A percentile compares a stretch with the other conserved stretches of the same genome.
Conservation (phyloP, 2,888 invertebrate species). For the Cryptophagus acutangulus region DNA sequence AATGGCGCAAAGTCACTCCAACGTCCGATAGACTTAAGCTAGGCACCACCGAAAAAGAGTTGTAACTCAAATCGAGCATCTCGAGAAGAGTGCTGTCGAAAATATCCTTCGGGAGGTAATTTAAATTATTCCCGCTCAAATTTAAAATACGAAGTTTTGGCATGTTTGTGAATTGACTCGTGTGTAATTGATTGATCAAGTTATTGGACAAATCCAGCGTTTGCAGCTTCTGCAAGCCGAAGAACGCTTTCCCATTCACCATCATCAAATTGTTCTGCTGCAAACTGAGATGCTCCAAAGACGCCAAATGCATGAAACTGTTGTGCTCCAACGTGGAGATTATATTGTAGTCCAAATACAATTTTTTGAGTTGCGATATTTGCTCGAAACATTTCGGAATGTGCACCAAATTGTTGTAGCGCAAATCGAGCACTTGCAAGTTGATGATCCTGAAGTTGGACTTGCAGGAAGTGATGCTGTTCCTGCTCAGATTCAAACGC, state of each 20-base stretch:
- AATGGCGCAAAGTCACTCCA: conserved; percentile 70
- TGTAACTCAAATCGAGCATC: conserved; percentile 72
- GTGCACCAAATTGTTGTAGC: conserved; percentile 61
- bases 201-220: conserved; percentile 76
- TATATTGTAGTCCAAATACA: conserved; percentile 70
- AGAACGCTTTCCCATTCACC: conserved; percentile 71
- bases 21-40: conserved; percentile 72
- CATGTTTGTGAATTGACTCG: conserved; percentile 74
- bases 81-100: conserved; percentile 77
- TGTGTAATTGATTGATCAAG: conserved; percentile 68
- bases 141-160: conserved; percentile 69
- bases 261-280: conserved; percentile 68
- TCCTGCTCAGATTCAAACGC: conserved; percentile 71
- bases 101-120: conserved; percentile 70
- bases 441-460: conserved; percentile 53
- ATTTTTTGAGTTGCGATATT: conserved; percentile 60
- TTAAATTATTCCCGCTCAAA: conserved; percentile 66
- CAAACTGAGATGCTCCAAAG: conserved; percentile 69
- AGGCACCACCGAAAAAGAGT: conserved; percentile 75
- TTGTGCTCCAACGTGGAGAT: conserved; percentile 66
- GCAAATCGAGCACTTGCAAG: conserved; percentile 66
- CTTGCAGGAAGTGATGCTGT: conserved; percentile 53
- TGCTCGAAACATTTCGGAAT: conserved; percentile 65
- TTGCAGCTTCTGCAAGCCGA: conserved; percentile 68
- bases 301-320: conserved; percentile 66